These are phyloP conservation scores for Polydesmus complanatus DNA, from an alignment of 2,888 invertebrate species.

Conservation along the genomic window DNA sequence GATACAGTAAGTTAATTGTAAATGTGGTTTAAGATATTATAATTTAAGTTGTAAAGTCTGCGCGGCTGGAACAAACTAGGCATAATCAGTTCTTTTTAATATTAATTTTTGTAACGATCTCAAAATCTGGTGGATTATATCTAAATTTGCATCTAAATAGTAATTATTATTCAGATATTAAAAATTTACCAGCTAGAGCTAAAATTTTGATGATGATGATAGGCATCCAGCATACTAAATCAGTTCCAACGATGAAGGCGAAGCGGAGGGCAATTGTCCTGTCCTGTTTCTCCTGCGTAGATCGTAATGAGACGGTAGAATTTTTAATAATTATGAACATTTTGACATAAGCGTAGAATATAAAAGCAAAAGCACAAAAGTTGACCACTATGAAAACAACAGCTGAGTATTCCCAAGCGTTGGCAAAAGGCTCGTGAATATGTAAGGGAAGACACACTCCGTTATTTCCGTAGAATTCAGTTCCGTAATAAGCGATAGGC, in stretches of 20 bases:
- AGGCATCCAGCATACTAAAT: constrained; percentile 47
- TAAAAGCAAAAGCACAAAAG: constrained; percentile 41
- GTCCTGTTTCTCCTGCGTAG: constrained; percentile 42
- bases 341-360: constrained; percentile 42
- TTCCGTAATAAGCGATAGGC: constrained; percentile 39
- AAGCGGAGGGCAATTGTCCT: constrained; percentile 44
- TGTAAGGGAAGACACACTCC: constrained; percentile 46
- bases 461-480: constrained; percentile 44
- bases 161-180: constrained; percentile 20
- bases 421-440: constrained; percentile 44
- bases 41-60: too few species aligned
- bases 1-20: too few species aligned
- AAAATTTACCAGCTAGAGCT: constrained; percentile 39
- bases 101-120: too few species aligned
- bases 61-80: too few species aligned
- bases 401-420: constrained; percentile 48
- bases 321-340: constrained; percentile 45
- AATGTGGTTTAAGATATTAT: too few species aligned
- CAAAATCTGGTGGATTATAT: too few species aligned
- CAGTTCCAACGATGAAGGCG: constrained; percentile 44
- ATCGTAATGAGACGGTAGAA: constrained; percentile 43
- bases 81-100: too few species aligned
- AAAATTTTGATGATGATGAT: constrained; percentile 43
- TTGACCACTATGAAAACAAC: constrained; percentile 43
- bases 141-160: too few species aligned